These are phyloP conservation scores for Molossus alvarezi DNA, from an alignment of 2,797 vertebrate genomes.

Conservation along the genomic window DNA sequence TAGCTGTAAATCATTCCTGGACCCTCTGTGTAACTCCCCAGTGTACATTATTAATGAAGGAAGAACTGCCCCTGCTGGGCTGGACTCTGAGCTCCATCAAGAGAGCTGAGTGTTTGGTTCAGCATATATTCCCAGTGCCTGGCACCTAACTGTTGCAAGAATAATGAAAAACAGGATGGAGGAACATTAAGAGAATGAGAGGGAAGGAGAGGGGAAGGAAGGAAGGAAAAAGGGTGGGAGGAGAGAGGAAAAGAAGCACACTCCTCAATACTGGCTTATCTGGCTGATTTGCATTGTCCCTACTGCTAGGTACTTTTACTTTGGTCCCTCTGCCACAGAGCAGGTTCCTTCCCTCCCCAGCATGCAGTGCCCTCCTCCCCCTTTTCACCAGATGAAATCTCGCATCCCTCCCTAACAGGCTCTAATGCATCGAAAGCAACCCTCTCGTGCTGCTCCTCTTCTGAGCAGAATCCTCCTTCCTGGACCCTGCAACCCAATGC, in stretches of 20 bases:
- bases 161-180: not conserved
- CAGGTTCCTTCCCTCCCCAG: not conserved
- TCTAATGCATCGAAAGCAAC: not conserved
- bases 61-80: not conserved
- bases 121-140: not conserved
- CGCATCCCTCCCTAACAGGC: no score
- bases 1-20: not conserved
- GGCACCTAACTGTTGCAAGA: not conserved
- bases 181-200: not conserved
- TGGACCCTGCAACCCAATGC: not conserved
- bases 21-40: not conserved
- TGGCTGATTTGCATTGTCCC: not conserved
- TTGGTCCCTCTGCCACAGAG: not conserved
- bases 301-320: not conserved
- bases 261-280: not conserved
- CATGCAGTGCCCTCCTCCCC: not conserved
- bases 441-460: not conserved
- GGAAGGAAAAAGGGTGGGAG: no score
- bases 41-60: not conserved
- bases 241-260: no score
- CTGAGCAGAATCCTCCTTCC: not conserved
- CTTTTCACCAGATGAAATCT: not conserved
- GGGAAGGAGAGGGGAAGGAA: not conserved
- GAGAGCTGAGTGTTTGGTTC: not conserved
- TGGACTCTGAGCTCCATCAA: no score